Conservation (phyloP, 2,113 vertebrate genomes). For the Amphiprion percula region DNA sequence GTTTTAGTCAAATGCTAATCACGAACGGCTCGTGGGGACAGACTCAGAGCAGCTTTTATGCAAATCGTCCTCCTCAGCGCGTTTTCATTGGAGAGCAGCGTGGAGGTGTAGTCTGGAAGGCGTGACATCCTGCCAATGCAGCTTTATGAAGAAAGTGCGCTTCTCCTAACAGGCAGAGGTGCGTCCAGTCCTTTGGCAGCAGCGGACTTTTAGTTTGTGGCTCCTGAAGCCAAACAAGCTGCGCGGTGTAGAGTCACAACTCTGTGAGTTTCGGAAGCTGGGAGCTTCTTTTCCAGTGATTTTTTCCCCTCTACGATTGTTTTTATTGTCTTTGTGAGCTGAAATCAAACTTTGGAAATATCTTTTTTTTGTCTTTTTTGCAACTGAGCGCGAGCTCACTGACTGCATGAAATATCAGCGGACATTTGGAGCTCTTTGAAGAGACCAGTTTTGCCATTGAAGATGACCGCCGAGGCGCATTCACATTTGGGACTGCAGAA, state of each 20-base stretch:
- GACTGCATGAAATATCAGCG: constrained; percentile 68
- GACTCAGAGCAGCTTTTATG: constrained; percentile 69
- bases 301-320: neutral
- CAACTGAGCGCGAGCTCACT: constrained; percentile 22
- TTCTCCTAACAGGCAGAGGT: constrained; percentile 65
- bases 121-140: constrained; percentile 80
- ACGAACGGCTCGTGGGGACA: constrained; percentile 46
- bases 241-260: constrained; percentile 30
- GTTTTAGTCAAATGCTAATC: constrained; percentile 66
- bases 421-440: constrained; percentile 52
- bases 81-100: constrained; percentile 78
- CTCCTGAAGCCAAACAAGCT: constrained; percentile 25
- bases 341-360: constrained; percentile 62
- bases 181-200: constrained; percentile 45
- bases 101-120: constrained; percentile 72
- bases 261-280: constrained; percentile 14
- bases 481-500: constrained; percentile 90
- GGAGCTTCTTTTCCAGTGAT: constrained; percentile 17
- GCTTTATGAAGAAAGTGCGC: constrained; percentile 82
- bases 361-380: constrained; percentile 7
- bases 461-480: constrained; percentile 92
- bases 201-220: constrained; percentile 18
- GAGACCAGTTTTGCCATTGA: constrained; percentile 37
- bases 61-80: constrained; percentile 61
- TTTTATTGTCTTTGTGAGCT: constrained; percentile 9